Percentiles rank a stretch among this genome's conserved stretches.
Conservation (phyloP, 2,113 vertebrate species). For the Myiopsitta monachus region DNA sequence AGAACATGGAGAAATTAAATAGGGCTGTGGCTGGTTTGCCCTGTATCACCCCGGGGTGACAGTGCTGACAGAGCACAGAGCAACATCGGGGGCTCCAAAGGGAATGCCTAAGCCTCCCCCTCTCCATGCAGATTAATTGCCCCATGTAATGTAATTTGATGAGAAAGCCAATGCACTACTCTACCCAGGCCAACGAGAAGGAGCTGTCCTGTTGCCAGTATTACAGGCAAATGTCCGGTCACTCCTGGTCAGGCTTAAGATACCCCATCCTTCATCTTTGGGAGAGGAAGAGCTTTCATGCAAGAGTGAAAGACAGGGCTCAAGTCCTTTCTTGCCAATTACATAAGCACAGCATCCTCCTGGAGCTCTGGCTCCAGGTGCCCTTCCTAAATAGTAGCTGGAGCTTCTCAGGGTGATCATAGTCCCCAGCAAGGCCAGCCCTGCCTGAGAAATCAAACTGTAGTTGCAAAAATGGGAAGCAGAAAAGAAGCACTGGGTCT, state of each 20-base stretch:
- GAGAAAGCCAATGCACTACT: rapidly evolving
- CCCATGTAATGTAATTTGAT: not conserved
- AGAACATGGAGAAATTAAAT: not conserved
- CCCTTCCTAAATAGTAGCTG: not conserved
- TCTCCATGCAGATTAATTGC: not conserved
- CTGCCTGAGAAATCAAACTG: not conserved
- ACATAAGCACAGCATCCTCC: not conserved
- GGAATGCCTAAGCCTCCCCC: not conserved
- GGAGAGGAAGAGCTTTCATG: not conserved
- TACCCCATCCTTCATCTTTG: not conserved
- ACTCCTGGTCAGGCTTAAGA: not conserved
- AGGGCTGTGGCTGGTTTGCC: not conserved
- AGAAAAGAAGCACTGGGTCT: rapidly evolving
- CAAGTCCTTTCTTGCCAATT: not conserved
- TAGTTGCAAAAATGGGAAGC: not conserved
- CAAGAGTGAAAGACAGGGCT: not conserved
- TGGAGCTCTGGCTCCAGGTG: not conserved
- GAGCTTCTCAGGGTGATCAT: not conserved
- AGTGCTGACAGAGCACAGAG: not conserved
- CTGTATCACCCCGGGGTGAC: rapidly evolving
- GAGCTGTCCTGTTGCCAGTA: not conserved
- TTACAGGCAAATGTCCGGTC: not conserved
- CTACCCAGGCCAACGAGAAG: not conserved
- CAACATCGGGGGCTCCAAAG: not conserved
- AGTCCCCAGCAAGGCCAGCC: not conserved